These are phyloP conservation scores for Maniola jurtina DNA, from an alignment of 1,140 invertebrate genomes.

Conservation along the genomic window DNA sequence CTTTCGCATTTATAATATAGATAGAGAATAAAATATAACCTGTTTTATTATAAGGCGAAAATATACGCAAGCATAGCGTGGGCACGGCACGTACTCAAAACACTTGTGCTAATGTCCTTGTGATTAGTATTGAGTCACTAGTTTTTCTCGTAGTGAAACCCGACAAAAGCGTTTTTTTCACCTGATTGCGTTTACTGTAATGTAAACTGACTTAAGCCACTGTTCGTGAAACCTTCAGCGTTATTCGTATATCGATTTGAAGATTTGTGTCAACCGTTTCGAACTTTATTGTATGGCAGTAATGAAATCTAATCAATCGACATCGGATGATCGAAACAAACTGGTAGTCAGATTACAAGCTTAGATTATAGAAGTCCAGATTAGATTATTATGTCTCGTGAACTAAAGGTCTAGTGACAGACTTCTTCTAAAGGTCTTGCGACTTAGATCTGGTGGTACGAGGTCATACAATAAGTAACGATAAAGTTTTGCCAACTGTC, in stretches of 20 bases:
- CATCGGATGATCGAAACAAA: too few relatives aligned
- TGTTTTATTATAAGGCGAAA: not conserved
- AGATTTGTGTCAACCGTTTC: conserved; percentile 7
- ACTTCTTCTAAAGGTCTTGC: too few relatives aligned
- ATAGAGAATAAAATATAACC: too few relatives aligned
- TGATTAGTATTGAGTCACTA: conserved; percentile 33
- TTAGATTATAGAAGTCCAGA: too few relatives aligned
- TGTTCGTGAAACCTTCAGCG: conserved; percentile 25
- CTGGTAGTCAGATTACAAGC: too few relatives aligned
- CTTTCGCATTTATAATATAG: too few relatives aligned
- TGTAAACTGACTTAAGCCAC: conserved; percentile 40
- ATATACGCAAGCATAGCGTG: not conserved
- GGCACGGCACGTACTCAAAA: conserved; percentile 22
- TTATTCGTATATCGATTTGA: conserved; percentile 13
- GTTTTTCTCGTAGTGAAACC: conserved; percentile 54
- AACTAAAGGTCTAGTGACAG: too few relatives aligned
- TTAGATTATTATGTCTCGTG: too few relatives aligned
- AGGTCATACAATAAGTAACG: too few relatives aligned
- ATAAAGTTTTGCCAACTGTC: too few relatives aligned
- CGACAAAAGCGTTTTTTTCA: conserved; percentile 48
- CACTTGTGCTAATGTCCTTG: conserved; percentile 46
- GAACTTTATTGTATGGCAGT: not conserved
- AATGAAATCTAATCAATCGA: not conserved
- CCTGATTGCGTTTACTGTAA: conserved; percentile 46
- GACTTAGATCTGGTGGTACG: too few relatives aligned